A percentile compares a stretch with the other conserved stretches of the same genome.
These are phyloP conservation scores for Enteromius treurensis DNA, from an alignment of 2,797 vertebrate genomes.

Conservation along the genomic window DNA sequence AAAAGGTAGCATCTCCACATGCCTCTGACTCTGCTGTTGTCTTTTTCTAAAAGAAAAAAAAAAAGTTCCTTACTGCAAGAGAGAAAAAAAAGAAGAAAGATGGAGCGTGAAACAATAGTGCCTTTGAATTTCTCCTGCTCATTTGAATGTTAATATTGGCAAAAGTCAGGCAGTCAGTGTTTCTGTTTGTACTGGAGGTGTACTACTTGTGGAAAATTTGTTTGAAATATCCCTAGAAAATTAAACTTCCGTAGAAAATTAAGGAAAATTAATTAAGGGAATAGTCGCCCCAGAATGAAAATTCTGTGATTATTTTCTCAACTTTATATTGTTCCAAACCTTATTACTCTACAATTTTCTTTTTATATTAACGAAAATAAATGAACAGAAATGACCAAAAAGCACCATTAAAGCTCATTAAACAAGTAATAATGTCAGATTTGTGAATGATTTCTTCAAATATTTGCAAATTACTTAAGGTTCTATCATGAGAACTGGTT, in stretches of 20 bases:
- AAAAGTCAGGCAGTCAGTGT: conserved; percentile 63
- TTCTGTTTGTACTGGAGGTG: conserved; percentile 67
- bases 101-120: conserved; percentile 70
- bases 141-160: conserved; percentile 79
- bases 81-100: conserved; percentile 51
- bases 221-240: conserved; percentile 62
- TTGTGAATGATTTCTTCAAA: not conserved
- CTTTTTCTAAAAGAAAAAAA: conserved; percentile 67
- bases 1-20: conserved; percentile 63
- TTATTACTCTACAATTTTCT: not conserved
- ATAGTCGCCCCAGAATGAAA: not conserved
- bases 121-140: conserved; percentile 74
- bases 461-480: not conserved
- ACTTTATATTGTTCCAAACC: not conserved
- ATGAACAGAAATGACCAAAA: not conserved
- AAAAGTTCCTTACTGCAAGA: conserved; percentile 67
- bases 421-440: not conserved
- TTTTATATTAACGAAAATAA: not conserved
- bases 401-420: not conserved
- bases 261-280: conserved; percentile 44
- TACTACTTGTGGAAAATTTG: conserved; percentile 65
- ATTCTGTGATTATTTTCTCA: not conserved
- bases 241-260: conserved; percentile 59
- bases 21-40: conserved; percentile 64
- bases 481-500: not conserved